Conservation (phyloP, 2,113 vertebrate species). For the Tachycineta bicolor region DNA sequence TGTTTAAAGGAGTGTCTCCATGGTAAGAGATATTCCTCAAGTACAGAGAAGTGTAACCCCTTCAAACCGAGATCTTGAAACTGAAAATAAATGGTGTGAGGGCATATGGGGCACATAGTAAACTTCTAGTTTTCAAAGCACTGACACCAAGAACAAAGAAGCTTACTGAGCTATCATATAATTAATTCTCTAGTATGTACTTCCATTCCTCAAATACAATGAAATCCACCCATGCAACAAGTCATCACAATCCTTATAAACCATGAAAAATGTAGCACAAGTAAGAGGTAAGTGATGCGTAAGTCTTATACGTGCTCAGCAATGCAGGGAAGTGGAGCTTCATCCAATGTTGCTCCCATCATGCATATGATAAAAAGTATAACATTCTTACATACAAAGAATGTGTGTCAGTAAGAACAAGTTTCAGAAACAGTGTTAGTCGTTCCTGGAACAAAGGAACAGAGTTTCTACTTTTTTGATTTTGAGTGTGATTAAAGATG, state of each 20-base stretch:
- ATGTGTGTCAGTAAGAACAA: background rate
- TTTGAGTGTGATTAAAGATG: background rate
- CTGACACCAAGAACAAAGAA: background rate
- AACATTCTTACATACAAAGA: background rate
- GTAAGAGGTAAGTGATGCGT: background rate
- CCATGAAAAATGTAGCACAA: background rate
- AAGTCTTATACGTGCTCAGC: background rate
- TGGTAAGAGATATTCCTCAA: background rate
- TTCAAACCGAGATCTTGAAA: background rate
- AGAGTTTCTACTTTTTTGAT: background rate
- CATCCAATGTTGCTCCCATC: background rate
- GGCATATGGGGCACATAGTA: background rate
- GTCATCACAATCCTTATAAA: background rate
- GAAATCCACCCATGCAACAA: background rate
- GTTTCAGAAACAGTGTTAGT: background rate
- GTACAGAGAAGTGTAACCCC: background rate
- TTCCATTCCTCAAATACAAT: background rate
- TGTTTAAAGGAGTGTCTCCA: background rate
- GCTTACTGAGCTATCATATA: background rate
- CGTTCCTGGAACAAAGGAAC: background rate
- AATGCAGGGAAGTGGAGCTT: background rate
- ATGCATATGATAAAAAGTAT: background rate
- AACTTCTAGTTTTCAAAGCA: background rate
- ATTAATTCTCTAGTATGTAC: background rate
- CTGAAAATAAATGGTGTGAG: background rate